These are phyloP conservation scores for Apostichopus californicus DNA, from an alignment of 35 echinoderm and acorn worm genomes.

Conservation along the genomic window DNA sequence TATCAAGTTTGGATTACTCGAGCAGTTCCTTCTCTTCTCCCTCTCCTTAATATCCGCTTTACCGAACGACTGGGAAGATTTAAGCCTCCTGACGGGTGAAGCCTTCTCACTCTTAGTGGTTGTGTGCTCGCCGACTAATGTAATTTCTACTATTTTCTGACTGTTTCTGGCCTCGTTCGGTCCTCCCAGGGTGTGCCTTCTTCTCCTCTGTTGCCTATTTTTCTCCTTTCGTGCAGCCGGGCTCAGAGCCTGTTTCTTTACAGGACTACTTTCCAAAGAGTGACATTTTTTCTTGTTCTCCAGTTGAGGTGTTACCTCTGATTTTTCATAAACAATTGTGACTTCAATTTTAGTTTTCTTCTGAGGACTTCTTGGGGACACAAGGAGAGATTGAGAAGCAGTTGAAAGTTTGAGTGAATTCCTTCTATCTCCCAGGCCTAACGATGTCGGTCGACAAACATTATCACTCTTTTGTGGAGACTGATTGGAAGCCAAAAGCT, in stretches of 20 bases:
- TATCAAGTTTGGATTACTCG: slow-evolving; percentile 27
- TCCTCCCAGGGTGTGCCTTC: slow-evolving; percentile 84
- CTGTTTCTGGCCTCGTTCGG: slow-evolving; percentile 60
- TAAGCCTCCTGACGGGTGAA: slow-evolving; percentile 9
- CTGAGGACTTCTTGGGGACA: slow-evolving; percentile 28
- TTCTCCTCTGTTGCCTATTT: slow-evolving; percentile 64
- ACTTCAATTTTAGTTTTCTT: slow-evolving; percentile 54
- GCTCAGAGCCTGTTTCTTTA: slow-evolving; percentile 50
- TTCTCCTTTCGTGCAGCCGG: slow-evolving; percentile 55
- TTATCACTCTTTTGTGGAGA: neutral
- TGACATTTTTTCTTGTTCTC: slow-evolving; percentile 15
- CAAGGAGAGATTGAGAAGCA: neutral
- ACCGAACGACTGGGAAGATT: slow-evolving; percentile 10
- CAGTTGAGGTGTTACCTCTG: slow-evolving; percentile 26
- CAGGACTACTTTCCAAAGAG: slow-evolving; percentile 33
- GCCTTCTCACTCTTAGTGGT: neutral
- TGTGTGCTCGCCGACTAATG: slow-evolving; percentile 49
- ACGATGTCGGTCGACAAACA: neutral
- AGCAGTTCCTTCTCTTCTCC: slow-evolving; percentile 34
- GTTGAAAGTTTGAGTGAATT: neutral
- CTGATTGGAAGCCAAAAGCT: neutral
- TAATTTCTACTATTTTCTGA: slow-evolving; percentile 74
- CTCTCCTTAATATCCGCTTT: neutral
- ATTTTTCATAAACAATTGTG: slow-evolving; percentile 46
- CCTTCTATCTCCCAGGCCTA: slow-evolving; percentile 19